These are phyloP conservation scores for Pongo pygmaeus DNA, from an alignment of 2,113 vertebrate species.

Conservation along the genomic window DNA sequence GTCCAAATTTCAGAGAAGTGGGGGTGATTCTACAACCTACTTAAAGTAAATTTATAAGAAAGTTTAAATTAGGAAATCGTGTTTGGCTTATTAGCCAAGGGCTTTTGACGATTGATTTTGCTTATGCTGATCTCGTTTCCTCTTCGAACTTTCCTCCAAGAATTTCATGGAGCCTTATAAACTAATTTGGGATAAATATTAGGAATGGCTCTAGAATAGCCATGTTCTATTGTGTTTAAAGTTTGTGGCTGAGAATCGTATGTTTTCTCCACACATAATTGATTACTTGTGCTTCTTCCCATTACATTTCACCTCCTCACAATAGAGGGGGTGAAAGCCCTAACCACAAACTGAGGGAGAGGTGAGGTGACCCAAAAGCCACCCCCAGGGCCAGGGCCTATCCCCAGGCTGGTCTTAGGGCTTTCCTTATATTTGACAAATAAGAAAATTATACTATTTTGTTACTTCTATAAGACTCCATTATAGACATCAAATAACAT, in stretches of 20 bases:
- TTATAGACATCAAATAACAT: not conserved
- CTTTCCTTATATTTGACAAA: not conserved
- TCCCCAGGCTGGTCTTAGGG: not conserved
- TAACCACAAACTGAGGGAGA: not conserved
- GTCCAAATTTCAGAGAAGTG: not conserved
- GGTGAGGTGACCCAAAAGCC: not conserved
- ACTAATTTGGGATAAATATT: not conserved
- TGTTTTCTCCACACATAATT: not conserved
- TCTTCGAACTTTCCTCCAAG: not conserved
- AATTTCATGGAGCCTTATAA: not conserved
- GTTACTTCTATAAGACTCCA: not conserved
- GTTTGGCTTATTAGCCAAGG: not conserved
- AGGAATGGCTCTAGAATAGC: not conserved
- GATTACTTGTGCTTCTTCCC: not conserved
- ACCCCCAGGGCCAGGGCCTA: not conserved
- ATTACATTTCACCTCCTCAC: not conserved
- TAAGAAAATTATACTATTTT: not conserved
- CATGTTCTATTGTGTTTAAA: not conserved
- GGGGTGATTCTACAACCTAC: not conserved
- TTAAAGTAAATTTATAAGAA: conserved; percentile 28
- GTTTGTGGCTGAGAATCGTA: not conserved
- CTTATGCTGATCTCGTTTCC: not conserved
- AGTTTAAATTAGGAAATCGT: conserved; percentile 28
- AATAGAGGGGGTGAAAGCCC: not conserved
- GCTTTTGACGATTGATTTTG: not conserved